These are phyloP conservation scores for Eupeodes latifasciatus DNA, from an alignment of 2,888 invertebrate species.

Conservation along the genomic window DNA sequence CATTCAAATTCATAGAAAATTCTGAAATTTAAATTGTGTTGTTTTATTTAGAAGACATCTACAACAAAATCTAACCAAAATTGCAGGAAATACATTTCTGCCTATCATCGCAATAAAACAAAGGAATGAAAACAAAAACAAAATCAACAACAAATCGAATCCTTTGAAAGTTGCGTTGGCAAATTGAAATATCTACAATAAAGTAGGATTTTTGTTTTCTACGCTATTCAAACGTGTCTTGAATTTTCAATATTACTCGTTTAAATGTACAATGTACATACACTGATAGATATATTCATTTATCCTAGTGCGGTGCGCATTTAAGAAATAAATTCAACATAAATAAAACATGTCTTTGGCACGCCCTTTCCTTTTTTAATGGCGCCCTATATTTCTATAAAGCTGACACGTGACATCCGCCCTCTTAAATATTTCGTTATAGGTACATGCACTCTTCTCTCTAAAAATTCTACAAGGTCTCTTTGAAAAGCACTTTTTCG, in stretches of 20 bases:
- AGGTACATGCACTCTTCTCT: not conserved
- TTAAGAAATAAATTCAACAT: constrained; percentile 49
- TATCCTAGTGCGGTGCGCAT: not conserved
- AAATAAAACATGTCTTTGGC: constrained; percentile 62
- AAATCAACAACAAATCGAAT: constrained; percentile 24
- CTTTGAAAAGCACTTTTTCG: constrained; percentile 45
- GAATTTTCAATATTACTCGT: constrained; percentile 22
- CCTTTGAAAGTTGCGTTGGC: constrained; percentile 23
- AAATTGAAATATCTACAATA: constrained; percentile 68
- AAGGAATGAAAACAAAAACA: not conserved
- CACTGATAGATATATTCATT: not conserved
- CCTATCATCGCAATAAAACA: not conserved
- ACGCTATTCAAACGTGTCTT: constrained; percentile 49
- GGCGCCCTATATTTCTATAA: constrained; percentile 17
- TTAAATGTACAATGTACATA: no score
- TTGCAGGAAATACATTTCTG: constrained; percentile 24
- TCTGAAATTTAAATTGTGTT: no score
- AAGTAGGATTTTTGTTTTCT: constrained; percentile 16
- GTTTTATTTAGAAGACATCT: no score
- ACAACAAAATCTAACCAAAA: not conserved
- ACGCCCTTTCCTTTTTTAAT: constrained; percentile 28
- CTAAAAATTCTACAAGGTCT: constrained; percentile 45
- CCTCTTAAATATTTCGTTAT: constrained; percentile 32
- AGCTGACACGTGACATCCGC: constrained; percentile 34
- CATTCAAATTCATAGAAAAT: not conserved